phyloP scores from a whole-genome alignment of 2,113 vertebrate species.

The Rana temporaria region DNA sequence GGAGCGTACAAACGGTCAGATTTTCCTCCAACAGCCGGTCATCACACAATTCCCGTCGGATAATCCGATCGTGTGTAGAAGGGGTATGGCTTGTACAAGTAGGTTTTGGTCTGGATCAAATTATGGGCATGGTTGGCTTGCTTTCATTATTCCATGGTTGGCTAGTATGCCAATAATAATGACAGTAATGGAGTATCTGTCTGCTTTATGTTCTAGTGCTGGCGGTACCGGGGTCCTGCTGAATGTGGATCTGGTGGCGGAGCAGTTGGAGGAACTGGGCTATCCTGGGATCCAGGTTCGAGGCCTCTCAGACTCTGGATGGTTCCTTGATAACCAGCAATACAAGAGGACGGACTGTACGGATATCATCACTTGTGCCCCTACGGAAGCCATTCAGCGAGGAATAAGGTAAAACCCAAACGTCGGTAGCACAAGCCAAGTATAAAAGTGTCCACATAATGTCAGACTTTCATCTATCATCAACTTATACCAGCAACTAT shows the following conservation, averaged over 20 bases:
- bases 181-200: background rate
- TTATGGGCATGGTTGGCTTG: too few species aligned
- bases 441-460: too few species aligned
- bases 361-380: conserved; percentile 86
- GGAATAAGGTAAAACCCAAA: conserved; percentile 84
- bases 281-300: conserved; percentile 89
- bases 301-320: conserved; percentile 92
- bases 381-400: conserved; percentile 93
- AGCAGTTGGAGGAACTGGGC: conserved; percentile 87
- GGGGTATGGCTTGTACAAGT: too few species aligned
- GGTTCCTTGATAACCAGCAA: conserved; percentile 98
- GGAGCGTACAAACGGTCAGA: too few species aligned
- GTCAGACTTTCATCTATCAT: too few species aligned
- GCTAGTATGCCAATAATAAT: background rate
- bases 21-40: too few species aligned
- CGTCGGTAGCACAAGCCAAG: too few species aligned
- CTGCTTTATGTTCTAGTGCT: conserved; percentile 75
- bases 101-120: too few species aligned
- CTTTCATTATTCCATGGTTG: too few species aligned
- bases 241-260: conserved; percentile 91
- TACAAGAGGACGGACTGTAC: conserved; percentile 90
- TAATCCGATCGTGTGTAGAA: too few species aligned
- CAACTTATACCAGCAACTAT: too few species aligned
- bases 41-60: too few species aligned
- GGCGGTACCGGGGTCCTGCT: conserved; percentile 94